These are phyloP conservation scores for Clarias pachynema DNA, from an alignment of 2,797 vertebrate genomes.

Conservation along the genomic window DNA sequence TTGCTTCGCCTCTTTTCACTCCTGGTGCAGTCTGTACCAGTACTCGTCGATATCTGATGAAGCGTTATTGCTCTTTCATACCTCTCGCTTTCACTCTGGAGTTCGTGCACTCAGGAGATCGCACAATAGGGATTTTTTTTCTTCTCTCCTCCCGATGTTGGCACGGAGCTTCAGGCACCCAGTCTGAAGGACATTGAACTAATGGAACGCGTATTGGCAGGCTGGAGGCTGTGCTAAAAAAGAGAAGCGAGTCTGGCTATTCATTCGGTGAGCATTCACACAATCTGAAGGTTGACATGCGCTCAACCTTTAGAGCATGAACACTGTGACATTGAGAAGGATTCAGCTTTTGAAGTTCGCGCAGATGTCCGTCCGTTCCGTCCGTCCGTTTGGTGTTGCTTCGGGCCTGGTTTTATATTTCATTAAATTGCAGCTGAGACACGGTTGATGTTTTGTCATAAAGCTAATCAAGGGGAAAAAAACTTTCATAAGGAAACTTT, in stretches of 20 bases:
- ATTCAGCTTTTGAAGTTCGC: not conserved
- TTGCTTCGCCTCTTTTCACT: conserved; percentile 18
- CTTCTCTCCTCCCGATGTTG: not conserved
- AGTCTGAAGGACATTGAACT: conserved; percentile 53
- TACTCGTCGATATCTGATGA: not conserved
- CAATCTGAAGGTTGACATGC: conserved; percentile 48
- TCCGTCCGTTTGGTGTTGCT: not conserved
- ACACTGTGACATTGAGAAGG: not conserved
- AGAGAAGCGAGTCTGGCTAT: conserved; percentile 43
- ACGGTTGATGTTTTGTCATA: not conserved
- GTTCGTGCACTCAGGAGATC: conserved; percentile 17
- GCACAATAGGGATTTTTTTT: conserved; percentile 39
- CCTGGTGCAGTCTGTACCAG: not conserved
- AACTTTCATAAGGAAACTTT: not conserved
- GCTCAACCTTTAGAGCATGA: conserved; percentile 32
- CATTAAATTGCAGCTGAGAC: not conserved
- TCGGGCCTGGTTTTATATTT: not conserved
- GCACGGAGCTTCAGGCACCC: conserved; percentile 30
- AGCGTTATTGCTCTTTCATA: conserved; percentile 30
- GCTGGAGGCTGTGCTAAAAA: conserved; percentile 42
- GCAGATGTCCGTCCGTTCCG: not conserved
- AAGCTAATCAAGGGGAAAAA: not conserved
- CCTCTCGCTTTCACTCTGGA: conserved; percentile 18
- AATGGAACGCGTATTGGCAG: conserved; percentile 58
- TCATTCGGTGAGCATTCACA: conserved; percentile 55